These are phyloP conservation scores for Panulirus ornatus DNA, from an alignment of 1,140 invertebrate genomes.

Conservation along the genomic window DNA sequence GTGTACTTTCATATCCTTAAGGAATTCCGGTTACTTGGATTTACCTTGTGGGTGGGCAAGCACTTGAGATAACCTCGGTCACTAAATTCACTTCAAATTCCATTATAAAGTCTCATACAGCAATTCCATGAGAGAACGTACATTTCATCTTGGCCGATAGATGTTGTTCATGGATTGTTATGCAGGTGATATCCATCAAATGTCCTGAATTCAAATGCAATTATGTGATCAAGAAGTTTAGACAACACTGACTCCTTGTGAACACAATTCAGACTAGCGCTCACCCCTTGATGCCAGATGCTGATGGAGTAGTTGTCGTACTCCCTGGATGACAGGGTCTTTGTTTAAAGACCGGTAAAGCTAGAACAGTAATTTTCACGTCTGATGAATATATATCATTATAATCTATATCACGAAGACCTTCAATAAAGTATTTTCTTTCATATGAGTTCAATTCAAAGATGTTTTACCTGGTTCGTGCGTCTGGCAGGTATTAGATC, in stretches of 20 bases:
- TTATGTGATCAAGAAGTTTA: slow-evolving; percentile 18
- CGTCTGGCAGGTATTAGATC: not conserved
- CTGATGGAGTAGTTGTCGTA: slow-evolving; percentile 26
- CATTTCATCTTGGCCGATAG: not conserved
- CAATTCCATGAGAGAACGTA: slow-evolving; percentile 14
- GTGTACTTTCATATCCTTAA: not conserved
- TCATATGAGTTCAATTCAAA: no score
- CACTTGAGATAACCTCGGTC: not conserved
- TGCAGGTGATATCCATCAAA: not conserved
- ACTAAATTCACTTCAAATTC: not conserved
- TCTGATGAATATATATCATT: not conserved
- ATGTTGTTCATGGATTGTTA: no score
- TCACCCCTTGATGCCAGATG: slow-evolving; percentile 47
- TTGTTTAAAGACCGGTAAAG: no score
- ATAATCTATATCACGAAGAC: not conserved
- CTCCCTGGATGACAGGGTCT: slow-evolving; percentile 13
- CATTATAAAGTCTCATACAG: not conserved
- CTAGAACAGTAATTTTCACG: not conserved
- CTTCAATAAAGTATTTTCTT: not conserved
- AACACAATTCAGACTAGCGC: slow-evolving; percentile 58
- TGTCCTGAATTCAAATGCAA: not conserved
- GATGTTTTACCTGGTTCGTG: not conserved
- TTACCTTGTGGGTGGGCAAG: slow-evolving; percentile 5
- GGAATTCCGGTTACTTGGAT: slow-evolving; percentile 18
- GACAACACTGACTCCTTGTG: slow-evolving; percentile 34